Conservation (phyloP, 2,888 invertebrate species). For the Andricus curvator region DNA sequence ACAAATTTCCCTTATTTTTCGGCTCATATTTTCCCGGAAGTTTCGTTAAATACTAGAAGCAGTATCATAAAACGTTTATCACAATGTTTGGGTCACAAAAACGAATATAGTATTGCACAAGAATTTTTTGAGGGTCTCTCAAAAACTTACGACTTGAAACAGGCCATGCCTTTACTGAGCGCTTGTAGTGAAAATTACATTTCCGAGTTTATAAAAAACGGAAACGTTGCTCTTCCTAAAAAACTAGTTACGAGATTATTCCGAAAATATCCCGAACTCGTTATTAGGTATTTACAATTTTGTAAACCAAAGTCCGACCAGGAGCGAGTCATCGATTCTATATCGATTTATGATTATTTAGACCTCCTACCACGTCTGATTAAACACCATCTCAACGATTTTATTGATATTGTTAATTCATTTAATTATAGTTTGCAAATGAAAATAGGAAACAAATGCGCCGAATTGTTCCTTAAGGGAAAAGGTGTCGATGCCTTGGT, state of each 20-base stretch:
- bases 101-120: slow-evolving; percentile 60
- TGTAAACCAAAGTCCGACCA: slow-evolving; percentile 34
- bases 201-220: slow-evolving; percentile 50
- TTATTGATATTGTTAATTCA: slow-evolving; percentile 56
- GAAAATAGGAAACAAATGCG: slow-evolving; percentile 60
- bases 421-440: background rate
- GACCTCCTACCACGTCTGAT: slow-evolving; percentile 61
- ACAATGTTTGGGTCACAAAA: slow-evolving; percentile 52
- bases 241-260: slow-evolving; percentile 54
- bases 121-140: slow-evolving; percentile 62
- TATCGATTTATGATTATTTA: slow-evolving; percentile 47
- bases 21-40: slow-evolving; percentile 61
- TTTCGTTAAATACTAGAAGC: slow-evolving; percentile 63
- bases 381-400: slow-evolving; percentile 60
- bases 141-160: slow-evolving; percentile 56
- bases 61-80: slow-evolving; percentile 66
- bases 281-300: slow-evolving; percentile 66
- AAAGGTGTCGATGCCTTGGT: slow-evolving; percentile 59
- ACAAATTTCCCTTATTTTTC: slow-evolving; percentile 64
- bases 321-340: background rate
- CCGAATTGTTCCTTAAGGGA: slow-evolving; percentile 61
- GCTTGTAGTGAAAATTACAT: slow-evolving; percentile 67
- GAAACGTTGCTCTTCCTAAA: slow-evolving; percentile 52
- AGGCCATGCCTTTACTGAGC: slow-evolving; percentile 64
- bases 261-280: slow-evolving; percentile 62